A percentile compares a stretch with the other conserved stretches of the same genome.
phyloP scores from a whole-genome alignment of 2,888 invertebrate species.

The Nephrocerus scutellatus region DNA sequence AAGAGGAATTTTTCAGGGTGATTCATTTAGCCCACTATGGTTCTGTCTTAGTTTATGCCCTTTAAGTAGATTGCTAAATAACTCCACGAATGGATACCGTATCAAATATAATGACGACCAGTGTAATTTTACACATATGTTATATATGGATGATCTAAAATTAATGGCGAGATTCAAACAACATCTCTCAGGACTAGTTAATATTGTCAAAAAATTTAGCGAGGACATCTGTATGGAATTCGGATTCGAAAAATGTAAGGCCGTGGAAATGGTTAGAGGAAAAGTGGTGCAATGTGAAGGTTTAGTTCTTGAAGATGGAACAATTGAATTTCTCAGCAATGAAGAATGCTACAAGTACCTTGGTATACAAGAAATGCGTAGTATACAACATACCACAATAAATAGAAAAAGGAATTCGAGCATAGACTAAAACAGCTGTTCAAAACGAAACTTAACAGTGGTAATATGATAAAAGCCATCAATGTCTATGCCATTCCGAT shows the following conservation, averaged over 20 bases:
- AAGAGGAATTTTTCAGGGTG: constrained; percentile 3
- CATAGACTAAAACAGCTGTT: too few relatives aligned
- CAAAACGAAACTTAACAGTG: constrained; percentile 1
- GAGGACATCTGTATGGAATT: background rate
- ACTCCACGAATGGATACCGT: background rate
- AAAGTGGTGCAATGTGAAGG: background rate
- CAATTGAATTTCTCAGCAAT: background rate
- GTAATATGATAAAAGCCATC: constrained; percentile 1
- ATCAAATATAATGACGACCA: background rate
- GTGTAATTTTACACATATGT: constrained; percentile 1
- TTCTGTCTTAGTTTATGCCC: too few relatives aligned
- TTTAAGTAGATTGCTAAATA: constrained; percentile 2
- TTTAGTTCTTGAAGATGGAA: background rate
- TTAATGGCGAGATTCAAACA: constrained; percentile 1
- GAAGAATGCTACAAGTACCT: too few relatives aligned
- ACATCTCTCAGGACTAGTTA: background rate
- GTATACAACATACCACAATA: too few relatives aligned
- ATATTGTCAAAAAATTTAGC: constrained; percentile 1
- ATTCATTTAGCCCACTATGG: constrained; percentile 2
- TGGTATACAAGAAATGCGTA: too few relatives aligned
- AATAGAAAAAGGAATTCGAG: too few relatives aligned
- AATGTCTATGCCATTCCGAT: constrained; percentile 1
- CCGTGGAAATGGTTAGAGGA: too few relatives aligned
- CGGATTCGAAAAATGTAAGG: too few relatives aligned
- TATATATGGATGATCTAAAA: too few relatives aligned